phyloP scores from a whole-genome alignment of 64 coral and sea anemone species.

The Montipora capricornis region DNA sequence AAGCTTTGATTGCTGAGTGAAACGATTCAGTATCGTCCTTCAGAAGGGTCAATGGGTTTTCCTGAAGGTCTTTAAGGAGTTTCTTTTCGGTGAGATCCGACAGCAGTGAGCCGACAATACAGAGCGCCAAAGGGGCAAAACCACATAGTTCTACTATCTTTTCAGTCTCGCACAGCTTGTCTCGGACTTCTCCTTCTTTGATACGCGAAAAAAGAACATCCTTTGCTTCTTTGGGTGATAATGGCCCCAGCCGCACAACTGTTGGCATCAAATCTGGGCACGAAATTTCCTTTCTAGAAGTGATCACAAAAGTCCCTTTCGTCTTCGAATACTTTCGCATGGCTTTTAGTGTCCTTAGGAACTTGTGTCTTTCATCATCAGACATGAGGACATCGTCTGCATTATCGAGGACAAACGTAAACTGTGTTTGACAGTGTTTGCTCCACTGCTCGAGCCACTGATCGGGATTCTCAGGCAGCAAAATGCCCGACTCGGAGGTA shows the following conservation, averaged over 20 bases:
- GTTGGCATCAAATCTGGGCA: not conserved
- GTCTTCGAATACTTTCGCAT: constrained; percentile 12
- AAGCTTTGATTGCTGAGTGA: constrained; percentile 1
- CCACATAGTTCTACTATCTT: constrained; percentile 57
- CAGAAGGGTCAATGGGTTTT: constrained; percentile 10
- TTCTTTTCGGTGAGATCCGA: not conserved
- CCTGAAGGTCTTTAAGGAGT: not conserved
- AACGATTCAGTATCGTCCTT: constrained; percentile 3
- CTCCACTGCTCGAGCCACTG: constrained; percentile 2
- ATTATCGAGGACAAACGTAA: constrained; percentile 25
- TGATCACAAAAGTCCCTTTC: not conserved
- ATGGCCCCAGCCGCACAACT: not conserved
- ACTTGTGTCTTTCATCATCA: not conserved
- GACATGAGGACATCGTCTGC: not conserved
- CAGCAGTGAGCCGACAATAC: not conserved
- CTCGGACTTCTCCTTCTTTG: not conserved
- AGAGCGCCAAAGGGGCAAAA: constrained; percentile 47
- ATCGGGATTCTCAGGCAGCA: not conserved
- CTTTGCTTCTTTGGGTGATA: constrained; percentile 1
- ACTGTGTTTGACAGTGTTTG: not conserved
- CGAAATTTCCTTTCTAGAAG: not conserved
- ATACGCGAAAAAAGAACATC: not conserved
- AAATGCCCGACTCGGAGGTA: not conserved
- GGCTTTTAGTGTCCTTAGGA: not conserved
- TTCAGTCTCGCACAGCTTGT: not conserved